Conservation (phyloP, 2,888 invertebrate genomes). For the Cephus pulcher region DNA sequence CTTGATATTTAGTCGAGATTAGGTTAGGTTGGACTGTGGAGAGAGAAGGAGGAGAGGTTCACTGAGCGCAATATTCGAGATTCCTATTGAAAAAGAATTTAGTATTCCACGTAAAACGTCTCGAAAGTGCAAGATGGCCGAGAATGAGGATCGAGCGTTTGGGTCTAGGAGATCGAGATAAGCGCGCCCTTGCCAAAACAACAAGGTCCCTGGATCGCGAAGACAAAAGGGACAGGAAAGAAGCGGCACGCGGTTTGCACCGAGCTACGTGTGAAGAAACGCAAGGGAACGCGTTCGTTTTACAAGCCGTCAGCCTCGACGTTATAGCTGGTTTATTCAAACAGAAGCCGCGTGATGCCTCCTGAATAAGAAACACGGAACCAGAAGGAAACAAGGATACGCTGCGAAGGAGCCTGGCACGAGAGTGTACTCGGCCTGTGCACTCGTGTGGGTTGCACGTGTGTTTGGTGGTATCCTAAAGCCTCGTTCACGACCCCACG, state of each 20-base stretch:
- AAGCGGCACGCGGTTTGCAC: not conserved
- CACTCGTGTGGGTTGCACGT: not conserved
- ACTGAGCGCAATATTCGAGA: not conserved
- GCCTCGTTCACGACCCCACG: not conserved
- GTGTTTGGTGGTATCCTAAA: not conserved
- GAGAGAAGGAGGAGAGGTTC: not conserved
- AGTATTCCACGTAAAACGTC: not conserved
- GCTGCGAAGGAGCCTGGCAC: not conserved
- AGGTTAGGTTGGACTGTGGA: not conserved
- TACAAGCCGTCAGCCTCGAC: not conserved
- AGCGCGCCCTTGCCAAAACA: not conserved
- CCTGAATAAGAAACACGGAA: conserved; percentile 5
- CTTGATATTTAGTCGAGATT: not conserved
- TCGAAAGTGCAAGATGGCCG: not conserved
- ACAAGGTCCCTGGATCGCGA: not conserved
- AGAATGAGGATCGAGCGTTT: not conserved
- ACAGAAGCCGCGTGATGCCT: conserved; percentile 4
- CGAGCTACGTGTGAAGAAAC: not conserved
- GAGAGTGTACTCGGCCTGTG: not conserved
- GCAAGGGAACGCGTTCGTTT: not conserved
- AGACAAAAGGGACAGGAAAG: not conserved
- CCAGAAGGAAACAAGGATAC: conserved; percentile 1
- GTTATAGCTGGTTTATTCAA: conserved; percentile 6
- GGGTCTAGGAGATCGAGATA: not conserved
- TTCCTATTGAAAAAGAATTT: not conserved